A percentile compares a stretch with the other conserved stretches of the same genome.
These are phyloP conservation scores for Epizoanthus fatuus DNA, from an alignment of 92 coral and sea anemone species.

Conservation along the genomic window DNA sequence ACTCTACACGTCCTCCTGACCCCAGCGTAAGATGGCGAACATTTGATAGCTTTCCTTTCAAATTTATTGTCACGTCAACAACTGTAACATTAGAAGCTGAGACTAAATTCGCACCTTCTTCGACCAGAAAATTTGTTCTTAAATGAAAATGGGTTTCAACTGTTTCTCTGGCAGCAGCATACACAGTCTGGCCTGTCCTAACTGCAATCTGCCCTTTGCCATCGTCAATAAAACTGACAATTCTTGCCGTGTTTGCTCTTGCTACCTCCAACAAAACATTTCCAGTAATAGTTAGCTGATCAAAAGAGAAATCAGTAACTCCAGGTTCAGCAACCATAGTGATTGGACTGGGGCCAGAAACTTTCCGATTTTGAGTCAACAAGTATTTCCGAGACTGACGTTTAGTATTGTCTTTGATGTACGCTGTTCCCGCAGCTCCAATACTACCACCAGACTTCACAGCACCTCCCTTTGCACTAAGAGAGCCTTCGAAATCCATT, in stretches of 20 bases:
- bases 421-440: conserved; percentile 77
- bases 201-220: conserved; percentile 60
- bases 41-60: conserved; percentile 67
- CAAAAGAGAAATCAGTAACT: conserved; percentile 46
- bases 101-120: conserved; percentile 62
- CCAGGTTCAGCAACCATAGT: conserved; percentile 60
- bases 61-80: conserved; percentile 55
- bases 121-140: conserved; percentile 62
- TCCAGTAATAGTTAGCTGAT: conserved; percentile 64
- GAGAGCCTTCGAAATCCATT: conserved; percentile 62
- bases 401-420: conserved; percentile 56
- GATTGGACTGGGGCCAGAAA: conserved; percentile 44
- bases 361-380: conserved; percentile 27
- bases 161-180: conserved; percentile 58
- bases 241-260: conserved; percentile 15
- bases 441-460: conserved; percentile 26
- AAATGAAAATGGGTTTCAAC: conserved; percentile 63
- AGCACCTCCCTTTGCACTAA: conserved; percentile 62
- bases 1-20: conserved; percentile 66
- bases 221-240: conserved; percentile 59
- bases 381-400: conserved; percentile 44
- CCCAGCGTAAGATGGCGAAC: conserved; percentile 69
- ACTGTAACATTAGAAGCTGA: conserved; percentile 77
- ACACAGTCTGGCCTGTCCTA: conserved; percentile 66
- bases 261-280: conserved; percentile 64